Base-by-base conservation (phyloP, 1,140 invertebrate genomes). In the Cotesia typhae region DNA sequence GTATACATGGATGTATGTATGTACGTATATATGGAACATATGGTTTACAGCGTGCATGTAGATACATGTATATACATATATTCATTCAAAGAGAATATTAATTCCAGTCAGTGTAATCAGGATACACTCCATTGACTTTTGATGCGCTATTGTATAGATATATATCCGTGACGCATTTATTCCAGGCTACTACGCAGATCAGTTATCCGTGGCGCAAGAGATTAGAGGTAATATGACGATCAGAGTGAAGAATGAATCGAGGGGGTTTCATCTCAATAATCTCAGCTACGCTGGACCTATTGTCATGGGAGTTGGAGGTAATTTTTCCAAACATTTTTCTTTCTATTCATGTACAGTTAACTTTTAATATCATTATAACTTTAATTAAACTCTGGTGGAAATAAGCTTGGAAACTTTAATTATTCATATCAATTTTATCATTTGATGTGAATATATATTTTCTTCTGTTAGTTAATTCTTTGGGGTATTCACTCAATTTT, bases 251-350 rank as follows among this genome's bases (percentile, higher is more conserved):
- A 93, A 94, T 78, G 93, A 94, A 79, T 91, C 92, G 0, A 88
- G 92, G 55, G 93, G 93, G 55, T 94, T 95, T 81, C 94, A 96
- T 80, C 88, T 96, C 41, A 96, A 96, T 84, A 96, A 97, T 82
- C 87, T 97, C 1, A 95, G 95, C 0, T 96, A 96, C 79, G 95
- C 94, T 2, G 95, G 95, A 6, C 95, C 95, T 6, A 95, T 96
- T 72, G 93, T 97, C 35, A 96, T 97, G 95, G 95, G 95, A 47
- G 91, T 96, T 51, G 95, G 95, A 88, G 95, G 94, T 94, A 89
- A 87, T 51, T 17, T 17, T 14, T 55, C 0, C 12, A 37, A 72
- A 74, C 10, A 74, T 67, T 67, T 20, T 35, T 73, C 59, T 37
- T 37, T 52, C 52, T 17, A 68, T 47, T 37, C 20, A 10, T 28